Evolutionary conservation across 64 coral and sea anemone species (phyloP), one percentile per base, ranked within the genome.

Genomic region (Actinia equina): DNA sequence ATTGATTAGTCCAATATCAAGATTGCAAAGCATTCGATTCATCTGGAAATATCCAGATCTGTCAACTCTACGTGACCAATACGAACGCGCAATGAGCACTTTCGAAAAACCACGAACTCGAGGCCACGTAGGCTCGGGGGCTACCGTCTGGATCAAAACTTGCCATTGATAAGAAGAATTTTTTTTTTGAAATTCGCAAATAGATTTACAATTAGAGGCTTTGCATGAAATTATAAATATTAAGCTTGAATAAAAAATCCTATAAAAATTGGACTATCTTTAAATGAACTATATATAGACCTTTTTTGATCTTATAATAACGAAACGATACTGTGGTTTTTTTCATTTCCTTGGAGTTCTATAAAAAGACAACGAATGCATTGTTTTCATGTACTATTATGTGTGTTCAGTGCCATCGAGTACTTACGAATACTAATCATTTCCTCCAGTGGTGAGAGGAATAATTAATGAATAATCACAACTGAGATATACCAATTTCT

Each of bases 1-100:
- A 74, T 74, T 74, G 69, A 74, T 74, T 74, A 74, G n/a, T 74
- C 26, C 69, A 30, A 74, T 74, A 74, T 74, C 69, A 74, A 74
- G 69, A 74, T 26, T 74, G 69, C 69, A 74, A 41, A 30, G 25
- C 69, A 74, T 74, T 74, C 69, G 14, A 74, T 30, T 74, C 69
- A 74, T 74, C 69, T 74, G 69, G 69, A 27, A 25, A 74, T 16
- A 74, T 74, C 69, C 1, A 74, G 26, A 30, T n/a, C 69, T 74
- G 69, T 74, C 69, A 74, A 41, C 11, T 41, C 26, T 74, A 74
- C 69, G 69, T 74, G 69, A 74, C 69, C 69, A 74, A 74, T 74
- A 74, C 69, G n/a, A 41, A 14, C 2, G 23, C 69, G 25, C 25
- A 74, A 74, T 74, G 12, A 74, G 12, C 23, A 25, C 69, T 74